Evolutionary conservation across 2,888 invertebrate species (phyloP).

Genomic region (Drosophila neoperkinsi): DNA sequence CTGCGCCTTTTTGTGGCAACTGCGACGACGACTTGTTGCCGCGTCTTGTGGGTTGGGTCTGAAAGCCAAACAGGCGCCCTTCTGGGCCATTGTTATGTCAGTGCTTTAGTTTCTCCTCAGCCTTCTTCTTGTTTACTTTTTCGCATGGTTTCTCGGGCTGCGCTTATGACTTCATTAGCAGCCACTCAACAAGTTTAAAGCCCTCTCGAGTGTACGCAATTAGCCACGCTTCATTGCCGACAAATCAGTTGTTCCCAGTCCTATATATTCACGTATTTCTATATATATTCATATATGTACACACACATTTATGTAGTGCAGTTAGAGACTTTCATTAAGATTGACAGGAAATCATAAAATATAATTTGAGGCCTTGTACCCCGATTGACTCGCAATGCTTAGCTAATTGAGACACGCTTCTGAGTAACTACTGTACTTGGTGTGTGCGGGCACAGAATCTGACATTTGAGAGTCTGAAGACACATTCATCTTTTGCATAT

Average conservation of each 20-base stretch:
- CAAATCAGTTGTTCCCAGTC: conserved; percentile 62
- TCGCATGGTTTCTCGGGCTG: conserved; percentile 28
- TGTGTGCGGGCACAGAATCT: conserved; percentile 16
- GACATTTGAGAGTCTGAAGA: background rate
- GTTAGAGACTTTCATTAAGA: conserved; percentile 66
- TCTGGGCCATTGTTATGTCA: conserved; percentile 59
- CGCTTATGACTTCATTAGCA: conserved; percentile 73
- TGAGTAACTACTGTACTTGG: conserved; percentile 3
- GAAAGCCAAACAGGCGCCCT: conserved; percentile 56
- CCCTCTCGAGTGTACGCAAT: conserved; percentile 64
- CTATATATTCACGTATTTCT: background rate
- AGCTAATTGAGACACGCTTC: conserved; percentile 55
- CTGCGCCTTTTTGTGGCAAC: conserved; percentile 58
- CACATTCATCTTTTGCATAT: background rate
- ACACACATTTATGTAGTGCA: conserved; percentile 27
- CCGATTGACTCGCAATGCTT: conserved; percentile 49
- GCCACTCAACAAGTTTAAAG: conserved; percentile 67
- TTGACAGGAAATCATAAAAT: conserved; percentile 79
- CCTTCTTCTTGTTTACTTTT: conserved; percentile 20
- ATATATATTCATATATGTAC: background rate
- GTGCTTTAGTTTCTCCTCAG: conserved; percentile 10
- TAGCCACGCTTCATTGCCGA: conserved; percentile 73
- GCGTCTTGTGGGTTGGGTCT: conserved; percentile 44
- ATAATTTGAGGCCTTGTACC: conserved; percentile 61
- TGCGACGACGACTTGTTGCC: conserved; percentile 36